Base-by-base conservation (phyloP, 1,140 invertebrate genomes). In the Akabosia matsudoensis region DNA sequence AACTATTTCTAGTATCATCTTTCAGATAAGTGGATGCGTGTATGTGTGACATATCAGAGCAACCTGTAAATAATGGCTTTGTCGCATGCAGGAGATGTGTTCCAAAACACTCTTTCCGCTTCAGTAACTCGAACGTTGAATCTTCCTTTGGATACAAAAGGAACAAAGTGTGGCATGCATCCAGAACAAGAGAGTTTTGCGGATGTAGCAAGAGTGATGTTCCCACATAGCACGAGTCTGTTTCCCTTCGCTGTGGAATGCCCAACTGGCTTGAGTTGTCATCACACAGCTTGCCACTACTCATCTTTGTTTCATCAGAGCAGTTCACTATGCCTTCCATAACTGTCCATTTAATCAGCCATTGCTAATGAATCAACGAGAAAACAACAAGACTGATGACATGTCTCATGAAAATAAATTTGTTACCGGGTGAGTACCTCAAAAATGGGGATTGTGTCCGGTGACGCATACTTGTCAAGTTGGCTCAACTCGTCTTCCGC, bases 111-210 rank as follows among this genome's bases (percentile, higher is more conserved):
- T 74, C 70, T 54, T 79, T 79, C 33, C 75, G 45, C 16, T 70
- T 52, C n/a, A 79, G 34, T 73, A 72, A 33, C 4, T 61, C 24
- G 0, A 61, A 37, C 10, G 76, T 14, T 1, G 28, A 74, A 22
- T 51, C 24, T 67, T 79, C 78, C n/a, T 28, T 75, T 16, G 73
- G 70, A 52, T 77, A 77, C 52, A 77, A 34, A 0, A 79, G 34
- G 73, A 79, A 79, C 1, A 72, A 24, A 0, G 78, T 79, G 37
- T 79, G 78, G 73, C 76, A 79, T 33, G 75, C 75, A 67, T 79
- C 78, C 51, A 79, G 70, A 0, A 77, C 67, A 18, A 79, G 28
- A 16, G 75, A 76, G 33, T 79, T 34, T 31, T 79, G 51, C 13
- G 78, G 76, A 77, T 79, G 76, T 30, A 79, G 31, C 14, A 67